Base-by-base conservation (phyloP, 1,140 invertebrate genomes). In the Drosophila pectinifera region DNA sequence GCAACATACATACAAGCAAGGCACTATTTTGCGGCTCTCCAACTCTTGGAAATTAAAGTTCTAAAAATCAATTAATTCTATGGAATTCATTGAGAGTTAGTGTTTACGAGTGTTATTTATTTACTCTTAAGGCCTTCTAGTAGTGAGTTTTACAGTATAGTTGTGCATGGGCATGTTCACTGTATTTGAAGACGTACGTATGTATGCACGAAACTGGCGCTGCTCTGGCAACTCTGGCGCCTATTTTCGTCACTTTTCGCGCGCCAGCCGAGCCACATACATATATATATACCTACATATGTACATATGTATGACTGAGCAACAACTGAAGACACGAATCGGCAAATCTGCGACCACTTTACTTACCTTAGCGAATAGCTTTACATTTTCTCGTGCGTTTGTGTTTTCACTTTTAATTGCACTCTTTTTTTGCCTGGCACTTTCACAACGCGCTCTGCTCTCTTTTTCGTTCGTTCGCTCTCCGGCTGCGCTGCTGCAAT, bases 241-340 rank as follows among this genome's bases (percentile, higher is more conserved):
- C 80, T 86, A 89, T 88, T 89, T 88, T 88, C 54, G 83, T 88
- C 83, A 83, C 70, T 88, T 88, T 80, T 84, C 83, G 81, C 80
- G 80, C 80, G 81, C 80, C 80, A 83, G 76, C 48, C 68, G 59
- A 46, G 46, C 63, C 63, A 64, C 62, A 70, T 39, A 83, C 53
- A 62, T 53, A 28, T 45, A 55, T 39, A 22, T 28, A 24, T 11
- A 16, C 5, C 54, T 3, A 48, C 49, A 65, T 26, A 78, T 39
- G 82, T 34, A 54, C 42, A 22, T 14, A 58, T 24, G 73, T 45
- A 59, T 62, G 54, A 36, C 22, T 16, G 24, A 53, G 45, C 57
- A 61, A 61, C 57, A 49, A 61, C 46, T 61, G 2, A 38, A n/a
- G 31, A n/a, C 24, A 31, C 34, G 46, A 38, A 41, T 39, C 48